Conservation (phyloP, 2,797 vertebrate species). For the Diplodus puntazzo region DNA sequence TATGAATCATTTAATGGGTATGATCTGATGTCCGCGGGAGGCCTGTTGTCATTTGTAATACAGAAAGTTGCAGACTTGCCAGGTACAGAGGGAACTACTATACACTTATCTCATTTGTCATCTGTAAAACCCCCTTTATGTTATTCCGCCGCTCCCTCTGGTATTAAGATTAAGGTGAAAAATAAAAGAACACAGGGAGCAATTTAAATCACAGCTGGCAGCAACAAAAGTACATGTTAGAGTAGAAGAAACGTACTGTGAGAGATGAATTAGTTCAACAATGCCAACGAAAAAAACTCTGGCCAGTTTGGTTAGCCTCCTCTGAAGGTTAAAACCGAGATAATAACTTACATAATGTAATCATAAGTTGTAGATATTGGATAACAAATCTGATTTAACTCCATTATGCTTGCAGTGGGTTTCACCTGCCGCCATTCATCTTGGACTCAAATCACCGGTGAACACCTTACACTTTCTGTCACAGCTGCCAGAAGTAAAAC, state of each 20-base stretch:
- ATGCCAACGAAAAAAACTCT: constrained; percentile 13
- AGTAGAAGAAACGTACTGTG: neutral
- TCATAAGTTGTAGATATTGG: constrained; percentile 12
- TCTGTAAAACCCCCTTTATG: constrained; percentile 7
- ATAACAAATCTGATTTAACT: constrained; percentile 34
- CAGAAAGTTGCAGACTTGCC: constrained; percentile 28
- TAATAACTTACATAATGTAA: constrained; percentile 37
- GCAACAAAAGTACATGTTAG: neutral
- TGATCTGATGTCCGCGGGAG: constrained; percentile 38
- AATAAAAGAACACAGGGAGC: constrained; percentile 21
- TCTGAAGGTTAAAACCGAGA: constrained; percentile 7
- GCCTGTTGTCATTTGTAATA: constrained; percentile 42
- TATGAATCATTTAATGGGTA: constrained; percentile 54
- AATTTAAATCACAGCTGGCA: constrained; percentile 24
- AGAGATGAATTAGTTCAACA: neutral
- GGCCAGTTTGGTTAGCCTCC: neutral
- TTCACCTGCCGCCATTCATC: constrained; percentile 61
- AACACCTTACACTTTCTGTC: constrained; percentile 59
- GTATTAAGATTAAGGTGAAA: constrained; percentile 45
- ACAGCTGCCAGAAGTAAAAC: constrained; percentile 61
- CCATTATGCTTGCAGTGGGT: constrained; percentile 28
- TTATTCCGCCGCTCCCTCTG: neutral
- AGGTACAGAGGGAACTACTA: constrained; percentile 35
- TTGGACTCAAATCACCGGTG: constrained; percentile 54
- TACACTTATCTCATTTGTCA: constrained; percentile 42